phyloP scores from a whole-genome alignment of 2,113 vertebrate species.

The Xiphophorus hellerii region DNA sequence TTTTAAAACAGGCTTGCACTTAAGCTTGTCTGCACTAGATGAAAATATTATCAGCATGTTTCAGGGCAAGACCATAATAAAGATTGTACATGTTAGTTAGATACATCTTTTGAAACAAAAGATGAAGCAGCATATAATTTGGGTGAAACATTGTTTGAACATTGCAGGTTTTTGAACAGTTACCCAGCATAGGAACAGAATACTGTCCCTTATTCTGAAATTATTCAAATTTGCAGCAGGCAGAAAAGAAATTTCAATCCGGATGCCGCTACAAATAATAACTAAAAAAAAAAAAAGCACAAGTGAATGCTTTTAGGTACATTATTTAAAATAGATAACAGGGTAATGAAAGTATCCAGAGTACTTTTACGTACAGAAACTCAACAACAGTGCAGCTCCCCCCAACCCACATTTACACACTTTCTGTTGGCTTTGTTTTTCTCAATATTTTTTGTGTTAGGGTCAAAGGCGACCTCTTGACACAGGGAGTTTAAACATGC shows the following conservation, averaged over 20 bases:
- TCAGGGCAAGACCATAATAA: background rate
- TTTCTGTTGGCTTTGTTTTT: slow-evolving; percentile 61
- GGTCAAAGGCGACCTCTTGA: slow-evolving; percentile 78
- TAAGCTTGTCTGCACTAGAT: no score
- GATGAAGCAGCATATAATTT: background rate
- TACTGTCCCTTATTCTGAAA: no score
- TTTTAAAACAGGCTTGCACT: background rate
- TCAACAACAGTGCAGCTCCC: background rate
- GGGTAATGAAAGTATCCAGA: background rate
- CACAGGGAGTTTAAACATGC: slow-evolving; percentile 73
- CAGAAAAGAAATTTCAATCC: background rate
- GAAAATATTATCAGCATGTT: no score
- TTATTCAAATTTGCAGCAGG: background rate
- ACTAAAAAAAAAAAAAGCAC: background rate
- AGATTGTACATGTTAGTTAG: background rate
- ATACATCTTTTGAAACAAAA: background rate
- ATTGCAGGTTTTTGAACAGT: background rate
- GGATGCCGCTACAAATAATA: background rate
- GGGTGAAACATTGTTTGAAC: background rate
- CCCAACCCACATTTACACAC: slow-evolving; percentile 44
- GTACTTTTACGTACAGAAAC: background rate
- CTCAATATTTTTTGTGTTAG: slow-evolving; percentile 60
- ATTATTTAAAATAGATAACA: background rate
- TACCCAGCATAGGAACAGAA: background rate
- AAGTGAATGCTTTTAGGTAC: background rate